phyloP scores from a whole-genome alignment of 2,888 invertebrate genomes.

The Xanthia togata region DNA sequence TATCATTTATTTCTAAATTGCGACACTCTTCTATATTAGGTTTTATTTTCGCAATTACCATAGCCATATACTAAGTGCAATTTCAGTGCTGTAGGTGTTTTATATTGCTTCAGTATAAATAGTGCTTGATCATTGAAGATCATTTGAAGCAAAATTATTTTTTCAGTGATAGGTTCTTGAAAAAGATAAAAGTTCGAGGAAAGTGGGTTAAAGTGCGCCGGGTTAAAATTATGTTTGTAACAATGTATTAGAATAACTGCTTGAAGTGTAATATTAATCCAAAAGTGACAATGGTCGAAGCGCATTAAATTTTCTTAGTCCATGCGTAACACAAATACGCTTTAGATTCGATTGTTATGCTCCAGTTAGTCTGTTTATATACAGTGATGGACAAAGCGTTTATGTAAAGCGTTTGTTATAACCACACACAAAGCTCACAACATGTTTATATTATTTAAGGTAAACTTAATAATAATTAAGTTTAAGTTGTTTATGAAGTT shows the following conservation, averaged over 20 bases:
- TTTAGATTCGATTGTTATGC: slow-evolving; percentile 62
- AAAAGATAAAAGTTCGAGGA: background rate
- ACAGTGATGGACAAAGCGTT: slow-evolving; percentile 64
- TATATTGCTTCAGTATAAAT: slow-evolving; percentile 2
- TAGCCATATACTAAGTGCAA: slow-evolving; percentile 31
- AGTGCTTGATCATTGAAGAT: slow-evolving; percentile 11
- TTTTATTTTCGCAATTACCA: background rate
- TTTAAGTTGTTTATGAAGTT: slow-evolving; percentile 42
- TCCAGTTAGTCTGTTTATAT: slow-evolving; percentile 65
- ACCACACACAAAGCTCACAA: slow-evolving; percentile 85
- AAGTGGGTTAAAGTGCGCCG: slow-evolving; percentile 4
- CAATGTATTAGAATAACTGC: background rate
- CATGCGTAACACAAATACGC: slow-evolving; percentile 61
- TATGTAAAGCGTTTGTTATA: slow-evolving; percentile 73
- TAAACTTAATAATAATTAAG: slow-evolving; percentile 60
- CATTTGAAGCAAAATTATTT: background rate
- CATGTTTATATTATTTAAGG: slow-evolving; percentile 53
- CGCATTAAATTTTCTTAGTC: slow-evolving; percentile 55
- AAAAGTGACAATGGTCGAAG: slow-evolving; percentile 12
- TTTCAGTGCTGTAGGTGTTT: slow-evolving; percentile 29
- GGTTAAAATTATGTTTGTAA: slow-evolving; percentile 1
- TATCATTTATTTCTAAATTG: background rate
- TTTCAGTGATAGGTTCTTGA: background rate
- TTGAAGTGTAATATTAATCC: slow-evolving; percentile 24
- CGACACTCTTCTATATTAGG: background rate